Base-by-base conservation (phyloP, 2,113 vertebrate species). In the Ameiurus melas region DNA sequence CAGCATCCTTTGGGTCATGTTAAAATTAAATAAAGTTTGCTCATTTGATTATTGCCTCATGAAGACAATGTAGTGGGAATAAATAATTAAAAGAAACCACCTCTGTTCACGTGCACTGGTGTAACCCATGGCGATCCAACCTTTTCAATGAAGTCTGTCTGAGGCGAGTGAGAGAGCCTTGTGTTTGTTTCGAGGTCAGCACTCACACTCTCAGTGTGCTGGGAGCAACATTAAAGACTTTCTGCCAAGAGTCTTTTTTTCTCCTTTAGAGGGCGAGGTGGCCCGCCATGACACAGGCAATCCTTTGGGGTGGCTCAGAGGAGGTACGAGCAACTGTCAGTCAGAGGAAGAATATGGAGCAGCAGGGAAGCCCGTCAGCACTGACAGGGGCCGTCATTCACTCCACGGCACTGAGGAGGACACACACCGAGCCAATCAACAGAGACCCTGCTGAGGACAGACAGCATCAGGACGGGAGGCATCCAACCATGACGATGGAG, bases 331-430 rank as follows among this genome's bases (percentile, higher is more conserved):
- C 90, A 68, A 83, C 90, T 91, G 92, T 92, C 92, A 92, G 83
- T 92, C 92, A 92, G 60, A n/a, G 75, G 88, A 90, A 91, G 88
- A 92, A 90, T 89, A 86, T 77, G 33, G 51, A 90, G 60, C 90
- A 70, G 71, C 80, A 33, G 88, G 92, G 89, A 86, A 89, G 89
- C 89, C 84, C 85, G 89, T 91, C 88, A 89, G 47, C 75, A 57
- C 87, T 90, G 89, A 89, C 91, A 90, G 88, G 86, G 89, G 88
- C 91, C 88, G 85, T 91, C 91, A 92, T 85, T 91, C 91, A 92
- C 86, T 78, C 85, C 84, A 68, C 88, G 36, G 86, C 88, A 88
- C 82, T 83, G 86, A 82, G 86, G 57, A 87, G 90, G 90, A 92
- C 89, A 88, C 91, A 90, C 89, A 87, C 88, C 88, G 85, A 86